Evolutionary conservation across 2,888 invertebrate genomes (phyloP), one percentile per base, ranked within the genome.

Genomic region (Tenthredo livida): DNA sequence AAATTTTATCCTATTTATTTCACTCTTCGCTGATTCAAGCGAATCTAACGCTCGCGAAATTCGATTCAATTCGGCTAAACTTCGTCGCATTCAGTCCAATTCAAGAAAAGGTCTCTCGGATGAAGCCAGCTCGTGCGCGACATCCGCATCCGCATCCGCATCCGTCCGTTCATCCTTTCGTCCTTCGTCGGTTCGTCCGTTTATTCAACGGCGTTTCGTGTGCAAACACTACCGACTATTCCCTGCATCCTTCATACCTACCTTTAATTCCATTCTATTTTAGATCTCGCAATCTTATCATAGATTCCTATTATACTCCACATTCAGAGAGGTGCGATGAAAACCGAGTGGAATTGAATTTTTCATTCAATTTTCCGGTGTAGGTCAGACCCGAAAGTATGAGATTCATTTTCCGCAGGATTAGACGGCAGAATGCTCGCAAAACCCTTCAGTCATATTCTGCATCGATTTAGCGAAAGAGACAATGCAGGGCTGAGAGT

Each of bases 1-100:
- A 58, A 80, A 80, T 37, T 61, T 65, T 43, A 12, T 80, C 61
- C 61, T 61, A 43, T 80, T 80, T 80, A 80, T 80, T 80, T 54
- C 43, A 80, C 80, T 43, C 80, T 61, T 40, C 21, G 40, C 40
- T 21, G 80, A 80, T 33, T 65, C 61, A 21, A 61, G 40, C 58
- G 80, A 80, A 80, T 65, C 33, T 43, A 80, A 80, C 61, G 7
- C 7, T 73, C 43, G 78, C 25, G n/a, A 17, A 58, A 78, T 25
- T 40, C 80, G 80, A 65, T 65, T 65, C 61, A 80, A 80, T 80
- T 65, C 58, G 61, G 33, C 40, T 65, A 65, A 80, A 40, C 65
- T 80, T n/a, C 12, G 37, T 37, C 29, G 40, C n/a, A 80, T 80
- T 61, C 61, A 40, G 58, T 61, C 21, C 80, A 54, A 40, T 61